Base-by-base conservation (phyloP, 2,797 vertebrate genomes). In the Erithacus rubecula region DNA sequence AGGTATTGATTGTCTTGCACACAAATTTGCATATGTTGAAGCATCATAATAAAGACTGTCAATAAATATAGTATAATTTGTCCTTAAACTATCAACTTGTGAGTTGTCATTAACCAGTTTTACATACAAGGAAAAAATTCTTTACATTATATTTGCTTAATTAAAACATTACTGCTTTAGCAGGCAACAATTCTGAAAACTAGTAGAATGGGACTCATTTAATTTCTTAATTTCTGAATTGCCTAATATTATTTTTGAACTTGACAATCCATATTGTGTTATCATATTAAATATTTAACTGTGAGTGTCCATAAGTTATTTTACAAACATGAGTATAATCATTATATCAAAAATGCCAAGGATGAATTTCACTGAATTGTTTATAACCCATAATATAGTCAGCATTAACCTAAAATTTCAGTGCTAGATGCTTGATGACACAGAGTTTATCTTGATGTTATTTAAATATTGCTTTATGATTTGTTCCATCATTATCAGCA, bases 371-470 rank as follows among this genome's bases (percentile, higher is more conserved):
- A 77, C 19, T 68, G 18, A 77, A 71, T 62, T 51, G 34, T 77
- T 84, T 90, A 71, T 69, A 68, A 19, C 12, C 23, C 36, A 49
- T 59, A 68, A 64, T 58, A 62, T 16, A 65, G 18, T 29, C 4
- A 15, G 27, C 59, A 94, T 89, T 83, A 90, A 70, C 14, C 19
- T 76, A 62, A 84, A 90, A 92, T 68, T 88, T 4, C 20, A 55
- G 7, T n/a, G 1, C 67, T 69, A 77, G 43, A 59, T 64, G 56
- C 26, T 68, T 77, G 19, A 82, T 75, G 53, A 6, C 22, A 52
- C 63, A 70, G 49, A 87, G 5, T 71, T 96, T 47, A 26, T 89
- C 24, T 22, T 91, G 69, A 26, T 83, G 21, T 60, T 86, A 62
- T 91, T 94, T 91, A 44, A 88, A 64, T 58, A 55, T 17, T 71